Percentiles rank a stretch among this genome's conserved stretches.
Evolutionary conservation across 2,888 invertebrate genomes (phyloP).

Genomic region (Tuta absoluta): DNA sequence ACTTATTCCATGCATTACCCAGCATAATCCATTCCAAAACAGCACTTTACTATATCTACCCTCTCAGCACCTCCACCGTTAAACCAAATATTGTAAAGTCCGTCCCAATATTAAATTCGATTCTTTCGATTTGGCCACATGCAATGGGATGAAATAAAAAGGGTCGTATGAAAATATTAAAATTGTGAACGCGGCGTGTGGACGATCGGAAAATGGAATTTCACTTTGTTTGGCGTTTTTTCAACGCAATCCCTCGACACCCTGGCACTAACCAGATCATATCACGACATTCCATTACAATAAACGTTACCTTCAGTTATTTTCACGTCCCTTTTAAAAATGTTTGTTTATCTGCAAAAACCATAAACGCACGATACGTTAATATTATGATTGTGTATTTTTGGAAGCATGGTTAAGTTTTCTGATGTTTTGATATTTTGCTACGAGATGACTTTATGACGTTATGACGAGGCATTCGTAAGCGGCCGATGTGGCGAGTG

Average conservation of each 20-base stretch:
- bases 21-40: constrained; percentile 19
- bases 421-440: too few relatives aligned
- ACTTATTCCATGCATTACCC: constrained; percentile 28
- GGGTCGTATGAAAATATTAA: constrained; percentile 30
- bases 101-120: constrained; percentile 5
- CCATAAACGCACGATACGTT: background rate
- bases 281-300: constrained; percentile 43
- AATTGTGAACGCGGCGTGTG: constrained; percentile 31
- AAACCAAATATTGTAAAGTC: constrained; percentile 26
- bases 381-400: background rate
- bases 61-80: constrained; percentile 33
- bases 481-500: too few relatives aligned
- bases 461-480: too few relatives aligned
- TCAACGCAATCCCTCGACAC: constrained; percentile 40
- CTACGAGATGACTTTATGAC: too few relatives aligned
- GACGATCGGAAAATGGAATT: constrained; percentile 43
- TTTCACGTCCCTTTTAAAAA: background rate
- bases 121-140: constrained; percentile 18
- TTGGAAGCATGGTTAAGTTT: background rate
- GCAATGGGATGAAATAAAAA: constrained; percentile 24
- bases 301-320: constrained; percentile 26
- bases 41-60: constrained; percentile 25
- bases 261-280: constrained; percentile 53
- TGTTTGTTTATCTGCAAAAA: background rate
- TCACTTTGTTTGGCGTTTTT: constrained; percentile 45